These are phyloP conservation scores for Dicaeum eximium DNA, from an alignment of 2,113 vertebrate genomes.

Conservation along the genomic window DNA sequence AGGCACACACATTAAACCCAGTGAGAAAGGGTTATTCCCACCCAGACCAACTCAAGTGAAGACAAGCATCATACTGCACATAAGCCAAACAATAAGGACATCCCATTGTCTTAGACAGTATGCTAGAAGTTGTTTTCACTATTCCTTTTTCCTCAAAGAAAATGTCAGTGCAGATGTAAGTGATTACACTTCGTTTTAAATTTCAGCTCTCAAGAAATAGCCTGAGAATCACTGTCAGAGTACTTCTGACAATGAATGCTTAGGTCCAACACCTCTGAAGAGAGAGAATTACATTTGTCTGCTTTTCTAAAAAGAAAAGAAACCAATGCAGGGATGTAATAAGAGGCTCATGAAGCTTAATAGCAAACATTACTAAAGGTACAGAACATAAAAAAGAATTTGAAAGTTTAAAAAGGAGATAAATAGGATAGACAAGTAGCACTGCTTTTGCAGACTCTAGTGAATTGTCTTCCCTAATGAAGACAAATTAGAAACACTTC, in stretches of 20 bases:
- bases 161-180: neutral
- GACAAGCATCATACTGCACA: neutral
- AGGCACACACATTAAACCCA: neutral
- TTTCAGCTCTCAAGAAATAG: neutral
- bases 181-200: neutral
- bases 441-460: neutral
- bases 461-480: neutral
- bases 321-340: neutral
- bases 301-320: neutral
- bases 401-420: neutral
- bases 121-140: neutral
- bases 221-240: neutral
- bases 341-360: neutral
- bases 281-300: neutral
- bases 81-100: neutral
- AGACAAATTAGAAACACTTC: constrained; percentile 15
- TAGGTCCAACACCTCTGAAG: neutral
- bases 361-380: neutral
- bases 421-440: neutral
- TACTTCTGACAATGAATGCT: neutral
- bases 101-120: neutral
- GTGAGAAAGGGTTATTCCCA: neutral
- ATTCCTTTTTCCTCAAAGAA: neutral
- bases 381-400: neutral
- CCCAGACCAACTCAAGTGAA: neutral